phyloP scores from a whole-genome alignment of 2,113 vertebrate genomes.

The Myotis lucifugus region DNA sequence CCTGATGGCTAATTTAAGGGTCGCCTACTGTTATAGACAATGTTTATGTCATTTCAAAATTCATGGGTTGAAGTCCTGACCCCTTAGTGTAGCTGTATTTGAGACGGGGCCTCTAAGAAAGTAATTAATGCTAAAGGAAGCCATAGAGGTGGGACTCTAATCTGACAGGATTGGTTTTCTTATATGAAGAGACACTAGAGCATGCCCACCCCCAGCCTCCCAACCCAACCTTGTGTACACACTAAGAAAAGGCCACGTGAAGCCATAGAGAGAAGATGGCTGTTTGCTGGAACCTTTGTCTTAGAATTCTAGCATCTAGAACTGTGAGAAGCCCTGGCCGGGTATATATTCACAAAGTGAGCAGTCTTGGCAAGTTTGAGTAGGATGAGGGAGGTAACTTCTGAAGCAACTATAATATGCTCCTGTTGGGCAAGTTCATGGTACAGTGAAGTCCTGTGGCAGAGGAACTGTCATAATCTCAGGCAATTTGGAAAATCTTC shows the following conservation, averaged over 20 bases:
- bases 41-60: neutral
- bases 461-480: neutral
- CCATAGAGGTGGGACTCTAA: neutral
- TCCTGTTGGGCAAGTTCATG: neutral
- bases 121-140: neutral
- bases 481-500: neutral
- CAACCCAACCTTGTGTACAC: neutral
- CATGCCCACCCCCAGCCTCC: fast-evolving
- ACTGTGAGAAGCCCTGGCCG: neutral
- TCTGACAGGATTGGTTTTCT: neutral
- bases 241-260: neutral
- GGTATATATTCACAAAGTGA: neutral
- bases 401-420: neutral
- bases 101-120: neutral
- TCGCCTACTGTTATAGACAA: neutral
- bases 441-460: neutral
- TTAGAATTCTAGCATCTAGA: neutral
- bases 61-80: neutral
- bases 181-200: neutral
- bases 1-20: neutral
- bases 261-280: neutral
- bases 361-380: neutral
- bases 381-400: neutral
- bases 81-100: neutral
- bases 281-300: neutral